phyloP scores from a whole-genome alignment of 2,797 vertebrate species.

The Limosa lapponica region DNA sequence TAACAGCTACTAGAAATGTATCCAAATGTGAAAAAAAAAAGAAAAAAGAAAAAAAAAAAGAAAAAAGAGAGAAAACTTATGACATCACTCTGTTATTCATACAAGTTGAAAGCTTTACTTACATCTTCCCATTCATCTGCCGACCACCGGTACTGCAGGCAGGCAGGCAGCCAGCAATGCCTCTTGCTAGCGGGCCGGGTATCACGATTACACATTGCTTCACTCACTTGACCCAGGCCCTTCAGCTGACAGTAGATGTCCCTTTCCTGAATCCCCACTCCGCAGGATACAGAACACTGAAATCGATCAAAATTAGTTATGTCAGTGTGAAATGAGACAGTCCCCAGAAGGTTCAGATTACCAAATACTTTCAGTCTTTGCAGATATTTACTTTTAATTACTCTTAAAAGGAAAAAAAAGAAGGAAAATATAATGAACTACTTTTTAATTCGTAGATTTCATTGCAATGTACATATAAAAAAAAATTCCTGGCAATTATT shows the following conservation, averaged over 20 bases:
- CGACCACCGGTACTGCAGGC: constrained; percentile 82
- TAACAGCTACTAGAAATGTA: not conserved
- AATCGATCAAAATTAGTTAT: not conserved
- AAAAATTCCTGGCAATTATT: not conserved
- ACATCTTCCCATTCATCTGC: constrained; percentile 84
- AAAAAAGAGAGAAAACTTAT: not conserved
- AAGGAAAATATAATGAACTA: not conserved
- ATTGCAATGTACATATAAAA: rapidly evolving
- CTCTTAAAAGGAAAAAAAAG: not conserved
- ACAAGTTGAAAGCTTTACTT: constrained; percentile 57
- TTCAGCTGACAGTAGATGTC: constrained; percentile 86
- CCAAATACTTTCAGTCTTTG: not conserved
- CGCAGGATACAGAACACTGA: constrained; percentile 92
- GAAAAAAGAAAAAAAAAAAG: not conserved
- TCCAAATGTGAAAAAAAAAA: not conserved
- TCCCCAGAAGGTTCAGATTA: not conserved
- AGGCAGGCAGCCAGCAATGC: constrained; percentile 80
- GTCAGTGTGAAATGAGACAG: not conserved
- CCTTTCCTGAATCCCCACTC: constrained; percentile 85
- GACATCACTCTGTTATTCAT: too few species aligned
- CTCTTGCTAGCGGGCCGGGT: constrained; percentile 67
- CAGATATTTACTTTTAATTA: not conserved
- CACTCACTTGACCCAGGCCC: constrained; percentile 79
- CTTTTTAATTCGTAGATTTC: not conserved
- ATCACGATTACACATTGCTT: constrained; percentile 74